Base-by-base conservation (phyloP, 37 sponge, comb jelly and placozoan species). In the Theonella swinhoei region DNA sequence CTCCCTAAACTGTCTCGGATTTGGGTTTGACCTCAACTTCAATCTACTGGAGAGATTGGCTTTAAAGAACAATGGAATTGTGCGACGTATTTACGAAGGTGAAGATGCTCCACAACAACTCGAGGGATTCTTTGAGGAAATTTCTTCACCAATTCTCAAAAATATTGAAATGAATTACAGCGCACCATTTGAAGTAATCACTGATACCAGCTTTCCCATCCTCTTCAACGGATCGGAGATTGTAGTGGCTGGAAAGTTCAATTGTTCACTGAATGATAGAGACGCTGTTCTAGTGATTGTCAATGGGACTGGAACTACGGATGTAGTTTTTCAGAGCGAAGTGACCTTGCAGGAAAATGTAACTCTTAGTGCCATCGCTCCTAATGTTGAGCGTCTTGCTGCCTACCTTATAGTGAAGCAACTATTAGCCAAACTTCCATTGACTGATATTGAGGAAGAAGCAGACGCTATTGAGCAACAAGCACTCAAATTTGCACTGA, bases 171-270 rank as follows among this genome's bases (percentile, higher is more conserved):
- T 90, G 30, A 24, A 61, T 33, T 90, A 80, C 30, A 69, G 76
- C 5, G 14, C 39, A 3, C 9, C 62, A 35, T 25, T 80, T 9
- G 76, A 80, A 26, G 41, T 24, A 9, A 61, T 75, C 0, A 64
- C 85, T 14, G 1, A 66, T 2, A 64, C 58, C 11, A 43, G 35
- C 11, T 85, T 90, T 62, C 81, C 90, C 33, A 65, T 80, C 14
- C 61, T 85, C 29, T 90, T 90, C 67, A 47, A 79, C 23, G 90
- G 90, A 3, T 79, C 80, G 20, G 85, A 90, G 64, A 20, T 90
- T 0, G 81, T 90, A 0, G 77, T 85, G 22, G 90, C 80, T 38
- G 87, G 79, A 5, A 77, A 85, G 34, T 47, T 7, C 14, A 47
- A 47, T 14, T n/a, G n/a, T n/a, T n/a, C n/a, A n/a, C 76, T 84